Conservation (phyloP, 2,888 invertebrate genomes). For the Ectemnius lituratus region DNA sequence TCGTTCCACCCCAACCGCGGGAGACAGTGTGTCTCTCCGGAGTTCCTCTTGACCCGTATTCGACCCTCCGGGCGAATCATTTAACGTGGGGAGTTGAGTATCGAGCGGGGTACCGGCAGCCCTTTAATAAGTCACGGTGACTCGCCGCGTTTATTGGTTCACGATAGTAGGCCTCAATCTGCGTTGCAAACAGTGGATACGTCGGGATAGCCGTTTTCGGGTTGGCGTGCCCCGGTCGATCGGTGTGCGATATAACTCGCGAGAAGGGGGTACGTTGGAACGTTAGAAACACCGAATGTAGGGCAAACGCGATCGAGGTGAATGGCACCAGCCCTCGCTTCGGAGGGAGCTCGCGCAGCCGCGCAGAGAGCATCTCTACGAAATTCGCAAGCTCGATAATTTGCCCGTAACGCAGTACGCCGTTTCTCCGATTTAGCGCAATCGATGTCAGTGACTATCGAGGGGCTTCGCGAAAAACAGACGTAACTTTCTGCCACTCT, state of each 20-base stretch:
- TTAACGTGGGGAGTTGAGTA: too few species aligned
- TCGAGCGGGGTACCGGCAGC: not conserved
- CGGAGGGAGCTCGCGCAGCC: slow-evolving; percentile 49
- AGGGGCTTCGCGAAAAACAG: too few species aligned
- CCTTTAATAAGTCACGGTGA: not conserved
- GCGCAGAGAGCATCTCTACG: slow-evolving; percentile 51
- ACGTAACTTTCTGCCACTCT: too few species aligned
- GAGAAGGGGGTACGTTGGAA: slow-evolving; percentile 17
- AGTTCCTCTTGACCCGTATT: not conserved
- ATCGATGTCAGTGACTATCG: not conserved
- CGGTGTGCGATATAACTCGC: not conserved
- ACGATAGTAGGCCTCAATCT: slow-evolving; percentile 19
- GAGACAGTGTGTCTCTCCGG: too few species aligned
- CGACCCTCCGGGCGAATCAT: not conserved
- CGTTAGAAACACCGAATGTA: slow-evolving; percentile 42
- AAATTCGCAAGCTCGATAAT: slow-evolving; percentile 56
- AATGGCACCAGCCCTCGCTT: slow-evolving; percentile 49
- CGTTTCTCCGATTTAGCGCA: slow-evolving; percentile 14
- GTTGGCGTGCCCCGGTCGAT: not conserved
- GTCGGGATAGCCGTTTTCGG: slow-evolving; percentile 4
- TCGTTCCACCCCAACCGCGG: too few species aligned
- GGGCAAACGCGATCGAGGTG: slow-evolving; percentile 59
- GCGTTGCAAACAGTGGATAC: slow-evolving; percentile 2
- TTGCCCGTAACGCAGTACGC: slow-evolving; percentile 36
- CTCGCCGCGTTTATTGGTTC: slow-evolving; percentile 23